Evolutionary conservation across 2,888 invertebrate species (phyloP).

Genomic region (Penaeus monodon): DNA sequence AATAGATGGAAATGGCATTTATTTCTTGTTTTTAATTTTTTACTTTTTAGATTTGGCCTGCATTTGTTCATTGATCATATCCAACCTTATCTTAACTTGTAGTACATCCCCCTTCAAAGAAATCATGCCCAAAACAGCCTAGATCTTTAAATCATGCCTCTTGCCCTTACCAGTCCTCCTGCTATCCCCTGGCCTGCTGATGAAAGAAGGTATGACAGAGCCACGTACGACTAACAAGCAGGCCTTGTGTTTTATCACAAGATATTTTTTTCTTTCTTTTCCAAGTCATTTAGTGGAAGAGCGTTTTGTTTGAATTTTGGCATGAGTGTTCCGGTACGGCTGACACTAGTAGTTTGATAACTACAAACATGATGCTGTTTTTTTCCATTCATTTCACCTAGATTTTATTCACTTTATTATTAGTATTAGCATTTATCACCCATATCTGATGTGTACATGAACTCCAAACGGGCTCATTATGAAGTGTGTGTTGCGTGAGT

Average conservation of each 20-base stretch:
- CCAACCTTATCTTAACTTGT: no score
- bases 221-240: conserved; percentile 60
- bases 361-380: conserved; percentile 24
- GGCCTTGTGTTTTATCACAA: conserved; percentile 56
- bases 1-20: no score
- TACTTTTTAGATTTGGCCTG: no score
- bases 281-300: conserved; percentile 38
- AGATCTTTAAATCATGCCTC: no score
- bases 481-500: conserved; percentile 56
- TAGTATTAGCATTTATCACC: conserved; percentile 45
- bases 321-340: conserved; percentile 48
- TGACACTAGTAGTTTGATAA: conserved; percentile 40
- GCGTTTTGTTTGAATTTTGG: conserved; percentile 33
- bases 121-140: no score
- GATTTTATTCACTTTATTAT: conserved; percentile 46
- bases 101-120: no score
- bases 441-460: conserved; percentile 54
- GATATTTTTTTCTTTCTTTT: conserved; percentile 36
- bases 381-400: conserved; percentile 52
- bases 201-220: conserved; percentile 59
- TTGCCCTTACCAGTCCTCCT: conserved; percentile 35
- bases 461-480: conserved; percentile 52
- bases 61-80: no score
- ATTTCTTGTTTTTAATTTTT: no score
- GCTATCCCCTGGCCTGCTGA: conserved; percentile 44